A percentile compares a stretch with the other conserved stretches of the same genome.
These are phyloP conservation scores for Ptychoptera contaminata DNA, from an alignment of 2,888 invertebrate genomes.

Conservation along the genomic window DNA sequence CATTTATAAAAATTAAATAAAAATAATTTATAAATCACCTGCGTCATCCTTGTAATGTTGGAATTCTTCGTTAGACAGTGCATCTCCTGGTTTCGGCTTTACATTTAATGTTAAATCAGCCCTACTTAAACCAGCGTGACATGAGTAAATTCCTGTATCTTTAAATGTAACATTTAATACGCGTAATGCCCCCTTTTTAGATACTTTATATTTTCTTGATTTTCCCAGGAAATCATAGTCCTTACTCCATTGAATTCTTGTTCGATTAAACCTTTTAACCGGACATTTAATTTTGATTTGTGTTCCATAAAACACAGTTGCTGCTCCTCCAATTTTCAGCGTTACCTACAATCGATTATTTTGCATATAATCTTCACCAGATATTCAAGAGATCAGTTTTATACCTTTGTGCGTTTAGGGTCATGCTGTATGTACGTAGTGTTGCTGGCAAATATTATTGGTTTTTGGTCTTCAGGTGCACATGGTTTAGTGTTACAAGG, in stretches of 20 bases:
- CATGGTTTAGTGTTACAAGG: conserved; percentile 77
- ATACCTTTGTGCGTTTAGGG: conserved; percentile 22
- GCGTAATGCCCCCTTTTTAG: conserved; percentile 78
- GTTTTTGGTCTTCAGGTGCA: conserved; percentile 49
- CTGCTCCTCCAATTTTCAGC: conserved; percentile 78
- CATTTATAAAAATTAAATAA: not conserved
- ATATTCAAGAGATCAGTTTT: no score
- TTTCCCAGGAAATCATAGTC: conserved; percentile 63
- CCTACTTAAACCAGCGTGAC: conserved; percentile 65
- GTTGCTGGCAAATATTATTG: conserved; percentile 63
- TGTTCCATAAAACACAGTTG: conserved; percentile 79
- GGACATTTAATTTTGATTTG: conserved; percentile 90
- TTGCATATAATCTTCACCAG: no score
- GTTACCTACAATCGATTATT: conserved; percentile 36
- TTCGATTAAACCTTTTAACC: conserved; percentile 62
- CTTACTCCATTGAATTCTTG: conserved; percentile 80
- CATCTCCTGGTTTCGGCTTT: conserved; percentile 62
- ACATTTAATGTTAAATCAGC: conserved; percentile 70
- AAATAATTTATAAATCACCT: conserved; percentile 16
- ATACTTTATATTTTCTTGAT: conserved; percentile 71
- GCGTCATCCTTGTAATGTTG: conserved; percentile 35
- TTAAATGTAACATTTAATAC: conserved; percentile 65
- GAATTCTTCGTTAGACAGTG: conserved; percentile 66
- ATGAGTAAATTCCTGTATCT: conserved; percentile 76
- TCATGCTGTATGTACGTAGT: conserved; percentile 74